Conservation (phyloP, 2,797 vertebrate genomes). For the Lemur catta region DNA sequence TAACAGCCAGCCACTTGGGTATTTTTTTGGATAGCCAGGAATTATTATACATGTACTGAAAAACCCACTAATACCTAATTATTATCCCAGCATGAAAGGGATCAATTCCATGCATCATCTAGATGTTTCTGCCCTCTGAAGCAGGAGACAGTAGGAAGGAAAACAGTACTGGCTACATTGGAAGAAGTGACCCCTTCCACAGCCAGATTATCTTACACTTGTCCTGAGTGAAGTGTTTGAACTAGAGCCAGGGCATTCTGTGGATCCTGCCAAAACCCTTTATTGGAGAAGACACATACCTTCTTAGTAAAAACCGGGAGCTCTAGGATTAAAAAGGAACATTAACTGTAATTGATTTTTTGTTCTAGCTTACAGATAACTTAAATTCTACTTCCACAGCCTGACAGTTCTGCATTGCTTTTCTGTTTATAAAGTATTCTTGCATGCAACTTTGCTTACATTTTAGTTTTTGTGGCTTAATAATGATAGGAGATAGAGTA, state of each 20-base stretch:
- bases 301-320: background rate
- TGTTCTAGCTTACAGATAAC: background rate
- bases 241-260: background rate
- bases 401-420: background rate
- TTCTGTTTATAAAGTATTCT: background rate
- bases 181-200: background rate
- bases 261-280: background rate
- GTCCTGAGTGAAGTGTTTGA: background rate
- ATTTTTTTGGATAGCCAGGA: background rate
- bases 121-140: background rate
- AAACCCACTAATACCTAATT: background rate
- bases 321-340: background rate
- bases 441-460: background rate
- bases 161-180: fast-evolving
- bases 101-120: background rate
- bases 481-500: background rate
- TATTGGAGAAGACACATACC: background rate
- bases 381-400: background rate
- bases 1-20: background rate
- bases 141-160: background rate
- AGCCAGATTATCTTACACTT: background rate
- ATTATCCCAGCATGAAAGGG: background rate
- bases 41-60: background rate
- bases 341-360: background rate
- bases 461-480: background rate